Base-by-base conservation (phyloP, 2,888 invertebrate species). In the Eurytoma adleriae region DNA sequence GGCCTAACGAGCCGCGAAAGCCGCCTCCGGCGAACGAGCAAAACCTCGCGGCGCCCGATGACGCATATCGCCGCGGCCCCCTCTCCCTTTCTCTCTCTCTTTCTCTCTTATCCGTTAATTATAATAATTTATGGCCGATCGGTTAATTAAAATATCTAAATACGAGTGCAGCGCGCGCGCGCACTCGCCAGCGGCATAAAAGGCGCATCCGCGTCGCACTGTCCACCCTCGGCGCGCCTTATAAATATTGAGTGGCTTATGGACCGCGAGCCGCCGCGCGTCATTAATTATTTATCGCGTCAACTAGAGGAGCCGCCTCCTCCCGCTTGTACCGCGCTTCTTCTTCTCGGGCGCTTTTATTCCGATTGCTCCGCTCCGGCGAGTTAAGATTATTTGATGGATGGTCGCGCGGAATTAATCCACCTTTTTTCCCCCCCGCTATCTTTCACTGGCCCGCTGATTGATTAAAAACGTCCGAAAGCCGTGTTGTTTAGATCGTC, bases 281-380 rank as follows among this genome's bases (percentile, higher is more conserved):
- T 88, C 89, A 90, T 90, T 89, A 89, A 90, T 90, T 90, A 90
- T 90, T 89, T 90, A 89, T 89, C 87, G 88, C 87, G 87, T 87
- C 87, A 86, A 87, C 84, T 78, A 83, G 84, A 82, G 85, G 83
- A 85, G 82, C 70, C 20, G 61, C 79, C 83, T 69, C 69, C 30
- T 27, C 18, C 71, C 12, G 30, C 62, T 56, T 40, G 48, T 48
- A 40, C 48, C 3, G 5, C 64, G 30, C 30, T 40, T 30, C 40
- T 18, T n/a, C 40, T 2, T 20, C 40, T 3, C 40, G 16, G 30
- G 30, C 40, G 40, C 61, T 67, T 68, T 78, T 78, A 72, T 78
- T 40, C 72, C n/a, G 61, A 59, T 78, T 66, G 69, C 62, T 14
- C 30, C 30, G 75, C 59, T 59, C 27, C 27, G 50, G 18, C 50